phyloP scores from a whole-genome alignment of 1,140 invertebrate species.

The Muscidifurax raptorellus region DNA sequence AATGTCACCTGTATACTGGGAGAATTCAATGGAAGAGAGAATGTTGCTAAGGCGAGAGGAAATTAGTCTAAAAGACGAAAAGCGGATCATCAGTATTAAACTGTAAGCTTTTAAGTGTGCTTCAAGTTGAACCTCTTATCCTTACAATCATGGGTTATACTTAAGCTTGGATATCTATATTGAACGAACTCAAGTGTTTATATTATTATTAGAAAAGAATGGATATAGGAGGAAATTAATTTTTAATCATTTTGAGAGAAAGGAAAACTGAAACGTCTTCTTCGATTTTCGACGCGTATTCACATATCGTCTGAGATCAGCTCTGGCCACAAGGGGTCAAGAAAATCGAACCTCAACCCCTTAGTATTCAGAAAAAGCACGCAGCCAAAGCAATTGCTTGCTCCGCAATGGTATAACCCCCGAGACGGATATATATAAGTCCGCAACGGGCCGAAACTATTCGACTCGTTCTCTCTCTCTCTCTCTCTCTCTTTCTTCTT shows the following conservation, averaged over 20 bases:
- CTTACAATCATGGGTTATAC: neutral
- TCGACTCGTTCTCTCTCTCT: constrained; percentile 30
- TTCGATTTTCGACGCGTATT: no score
- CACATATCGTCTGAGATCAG: no score
- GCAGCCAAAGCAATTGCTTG: constrained; percentile 12
- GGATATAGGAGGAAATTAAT: no score
- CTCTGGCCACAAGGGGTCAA: neutral
- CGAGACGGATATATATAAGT: constrained; percentile 36
- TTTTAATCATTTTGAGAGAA: no score
- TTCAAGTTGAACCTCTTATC: neutral
- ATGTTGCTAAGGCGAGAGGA: constrained; percentile 7
- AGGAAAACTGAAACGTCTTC: no score
- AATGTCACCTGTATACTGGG: no score
- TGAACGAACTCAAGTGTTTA: neutral
- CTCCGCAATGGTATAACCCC: constrained; percentile 15
- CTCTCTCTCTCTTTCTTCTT: neutral
- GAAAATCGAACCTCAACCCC: neutral
- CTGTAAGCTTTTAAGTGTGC: constrained; percentile 21
- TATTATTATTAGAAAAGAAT: no score
- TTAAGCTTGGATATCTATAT: neutral
- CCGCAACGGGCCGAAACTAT: constrained; percentile 38
- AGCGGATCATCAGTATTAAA: constrained; percentile 2
- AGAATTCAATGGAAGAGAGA: neutral
- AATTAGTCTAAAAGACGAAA: constrained; percentile 24
- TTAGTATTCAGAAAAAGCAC: constrained; percentile 33